Evolutionary conservation across 2,797 vertebrate species (phyloP).

Genomic region (Ctenochaetus hawaiiensis): DNA sequence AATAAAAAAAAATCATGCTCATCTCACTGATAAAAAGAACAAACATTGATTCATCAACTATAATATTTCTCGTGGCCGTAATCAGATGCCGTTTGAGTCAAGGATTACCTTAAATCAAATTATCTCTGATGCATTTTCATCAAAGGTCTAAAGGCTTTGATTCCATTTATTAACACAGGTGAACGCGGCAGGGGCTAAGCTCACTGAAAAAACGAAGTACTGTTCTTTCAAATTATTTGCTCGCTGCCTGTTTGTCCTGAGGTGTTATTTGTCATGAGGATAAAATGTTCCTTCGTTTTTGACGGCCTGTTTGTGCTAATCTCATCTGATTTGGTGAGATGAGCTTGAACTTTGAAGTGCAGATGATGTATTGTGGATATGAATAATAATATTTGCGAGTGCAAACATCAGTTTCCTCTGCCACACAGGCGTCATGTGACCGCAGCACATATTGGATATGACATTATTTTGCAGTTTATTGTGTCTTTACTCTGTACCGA

Average conservation of each 20-base stretch:
- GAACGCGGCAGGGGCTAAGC: conserved; percentile 30
- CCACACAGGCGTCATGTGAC: conserved; percentile 9
- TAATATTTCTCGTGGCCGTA: conserved; percentile 7
- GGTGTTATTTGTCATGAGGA: conserved; percentile 48
- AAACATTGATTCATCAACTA: conserved; percentile 9
- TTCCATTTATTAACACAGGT: conserved; percentile 31
- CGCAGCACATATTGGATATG: background rate
- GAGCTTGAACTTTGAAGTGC: conserved; percentile 23
- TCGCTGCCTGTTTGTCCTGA: conserved; percentile 32
- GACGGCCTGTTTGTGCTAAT: conserved; percentile 20
- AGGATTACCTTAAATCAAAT: conserved; percentile 41
- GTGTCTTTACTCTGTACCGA: background rate
- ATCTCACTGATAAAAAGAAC: conserved; percentile 9
- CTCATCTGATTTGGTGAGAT: conserved; percentile 30
- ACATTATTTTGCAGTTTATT: conserved; percentile 11
- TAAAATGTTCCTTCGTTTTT: conserved; percentile 42
- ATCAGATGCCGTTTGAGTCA: conserved; percentile 12
- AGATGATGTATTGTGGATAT: conserved; percentile 11
- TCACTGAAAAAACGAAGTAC: conserved; percentile 30
- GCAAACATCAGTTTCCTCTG: conserved; percentile 20
- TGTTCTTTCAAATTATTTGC: conserved; percentile 28
- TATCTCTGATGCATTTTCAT: conserved; percentile 34
- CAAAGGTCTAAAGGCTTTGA: conserved; percentile 19
- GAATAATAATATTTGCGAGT: conserved; percentile 10
- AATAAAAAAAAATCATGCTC: background rate